These are phyloP conservation scores for Sipha maydis DNA, from an alignment of 2,888 invertebrate species.

Conservation along the genomic window DNA sequence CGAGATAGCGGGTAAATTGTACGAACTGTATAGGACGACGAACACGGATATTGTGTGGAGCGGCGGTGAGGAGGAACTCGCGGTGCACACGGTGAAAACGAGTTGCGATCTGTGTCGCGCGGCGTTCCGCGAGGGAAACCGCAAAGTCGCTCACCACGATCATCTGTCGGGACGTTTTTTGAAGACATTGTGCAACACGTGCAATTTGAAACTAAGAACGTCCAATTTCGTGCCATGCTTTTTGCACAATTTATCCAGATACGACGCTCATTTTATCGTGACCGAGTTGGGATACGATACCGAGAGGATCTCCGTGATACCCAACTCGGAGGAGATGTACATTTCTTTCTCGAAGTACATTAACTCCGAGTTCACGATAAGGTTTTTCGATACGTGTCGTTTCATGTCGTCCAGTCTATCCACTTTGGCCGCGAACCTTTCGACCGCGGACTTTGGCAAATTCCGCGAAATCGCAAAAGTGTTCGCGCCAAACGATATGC, in stretches of 20 bases:
- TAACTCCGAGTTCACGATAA: not conserved
- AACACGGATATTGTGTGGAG: not conserved
- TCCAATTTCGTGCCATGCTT: no score
- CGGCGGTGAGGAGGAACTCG: not conserved
- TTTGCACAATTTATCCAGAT: no score
- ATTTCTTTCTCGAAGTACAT: not conserved
- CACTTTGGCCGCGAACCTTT: not conserved
- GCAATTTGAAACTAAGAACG: not conserved
- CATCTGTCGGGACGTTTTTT: not conserved
- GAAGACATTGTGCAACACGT: not conserved
- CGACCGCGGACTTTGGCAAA: no score
- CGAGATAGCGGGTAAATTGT: not conserved
- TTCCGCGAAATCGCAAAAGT: no score
- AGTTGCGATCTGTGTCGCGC: not conserved
- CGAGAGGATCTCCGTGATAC: no score
- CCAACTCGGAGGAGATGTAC: not conserved
- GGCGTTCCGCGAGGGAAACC: not conserved
- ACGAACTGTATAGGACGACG: not conserved
- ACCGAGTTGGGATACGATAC: no score
- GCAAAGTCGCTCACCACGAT: not conserved
- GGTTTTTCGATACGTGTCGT: not conserved
- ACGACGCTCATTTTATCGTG: no score
- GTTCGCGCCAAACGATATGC: no score
- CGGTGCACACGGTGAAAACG: not conserved
- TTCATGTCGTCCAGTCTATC: not conserved